Percentiles rank a stretch among this genome's conserved stretches.
Conservation (phyloP, 2,888 invertebrate species). For the Tiliacea aurago region DNA sequence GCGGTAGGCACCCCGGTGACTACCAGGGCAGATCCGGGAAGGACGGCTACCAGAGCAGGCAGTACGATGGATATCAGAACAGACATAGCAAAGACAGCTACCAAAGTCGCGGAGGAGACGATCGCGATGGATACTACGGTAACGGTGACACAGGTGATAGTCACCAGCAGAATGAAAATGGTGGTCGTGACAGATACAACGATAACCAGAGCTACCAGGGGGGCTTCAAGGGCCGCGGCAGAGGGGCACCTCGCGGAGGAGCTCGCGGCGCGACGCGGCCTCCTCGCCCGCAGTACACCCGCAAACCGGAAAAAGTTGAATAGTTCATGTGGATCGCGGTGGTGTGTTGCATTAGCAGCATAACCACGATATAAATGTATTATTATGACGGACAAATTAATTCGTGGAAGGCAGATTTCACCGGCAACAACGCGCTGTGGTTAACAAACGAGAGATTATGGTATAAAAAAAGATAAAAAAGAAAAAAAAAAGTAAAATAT, state of each 20-base stretch:
- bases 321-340: constrained; percentile 70
- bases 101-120: constrained; percentile 77
- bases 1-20: constrained; percentile 77
- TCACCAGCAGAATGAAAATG: constrained; percentile 87
- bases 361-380: constrained; percentile 67
- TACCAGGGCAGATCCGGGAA: constrained; percentile 80
- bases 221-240: constrained; percentile 90
- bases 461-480: constrained; percentile 87
- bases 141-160: constrained; percentile 84
- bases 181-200: constrained; percentile 88
- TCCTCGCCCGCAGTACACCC: constrained; percentile 79
- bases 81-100: constrained; percentile 80
- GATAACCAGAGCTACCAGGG: constrained; percentile 89
- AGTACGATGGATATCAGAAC: constrained; percentile 82
- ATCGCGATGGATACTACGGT: constrained; percentile 80
- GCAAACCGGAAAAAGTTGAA: constrained; percentile 83
- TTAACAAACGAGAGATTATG: constrained; percentile 91
- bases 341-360: constrained; percentile 67
- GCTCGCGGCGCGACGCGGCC: constrained; percentile 73
- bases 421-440: constrained; percentile 92
- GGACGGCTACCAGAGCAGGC: constrained; percentile 81
- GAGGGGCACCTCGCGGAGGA: constrained; percentile 83
- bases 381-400: constrained; percentile 85
- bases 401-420: constrained; percentile 93
- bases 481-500: constrained; percentile 91